A percentile compares a stretch with the other conserved stretches of the same genome.
These are phyloP conservation scores for Chinchilla lanigera DNA, from an alignment of 2,113 vertebrate species.

Conservation along the genomic window DNA sequence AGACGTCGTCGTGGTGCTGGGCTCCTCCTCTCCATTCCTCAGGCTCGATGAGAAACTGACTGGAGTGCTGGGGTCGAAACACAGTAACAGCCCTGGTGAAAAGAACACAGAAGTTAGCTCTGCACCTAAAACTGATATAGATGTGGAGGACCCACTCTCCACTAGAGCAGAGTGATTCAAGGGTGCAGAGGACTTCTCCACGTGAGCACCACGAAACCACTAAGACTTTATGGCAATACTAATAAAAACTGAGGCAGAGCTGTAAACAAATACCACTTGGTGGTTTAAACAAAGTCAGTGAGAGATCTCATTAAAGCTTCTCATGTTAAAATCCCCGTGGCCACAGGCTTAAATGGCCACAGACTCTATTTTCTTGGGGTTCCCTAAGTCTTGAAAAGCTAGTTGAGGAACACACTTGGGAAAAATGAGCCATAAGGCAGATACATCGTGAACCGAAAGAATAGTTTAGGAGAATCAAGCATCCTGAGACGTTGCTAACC, in stretches of 20 bases:
- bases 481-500: neutral
- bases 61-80: conserved; percentile 87
- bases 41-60: conserved; percentile 84
- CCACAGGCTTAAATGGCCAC: neutral
- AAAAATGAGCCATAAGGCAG: neutral
- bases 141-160: neutral
- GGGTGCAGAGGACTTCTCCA: neutral
- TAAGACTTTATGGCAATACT: neutral
- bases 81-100: conserved; percentile 87
- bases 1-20: conserved; percentile 76
- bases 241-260: neutral
- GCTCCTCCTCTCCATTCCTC: conserved; percentile 88
- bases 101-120: conserved; percentile 60
- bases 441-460: neutral
- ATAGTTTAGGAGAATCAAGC: neutral
- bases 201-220: neutral
- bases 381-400: neutral
- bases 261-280: neutral
- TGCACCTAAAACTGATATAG: neutral
- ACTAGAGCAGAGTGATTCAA: neutral
- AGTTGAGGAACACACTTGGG: neutral
- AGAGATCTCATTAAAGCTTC: neutral
- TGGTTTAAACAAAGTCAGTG: neutral
- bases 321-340: neutral
- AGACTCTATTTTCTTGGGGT: neutral